These are phyloP conservation scores for Conger conger DNA, from an alignment of 2,113 vertebrate species.

Conservation along the genomic window DNA sequence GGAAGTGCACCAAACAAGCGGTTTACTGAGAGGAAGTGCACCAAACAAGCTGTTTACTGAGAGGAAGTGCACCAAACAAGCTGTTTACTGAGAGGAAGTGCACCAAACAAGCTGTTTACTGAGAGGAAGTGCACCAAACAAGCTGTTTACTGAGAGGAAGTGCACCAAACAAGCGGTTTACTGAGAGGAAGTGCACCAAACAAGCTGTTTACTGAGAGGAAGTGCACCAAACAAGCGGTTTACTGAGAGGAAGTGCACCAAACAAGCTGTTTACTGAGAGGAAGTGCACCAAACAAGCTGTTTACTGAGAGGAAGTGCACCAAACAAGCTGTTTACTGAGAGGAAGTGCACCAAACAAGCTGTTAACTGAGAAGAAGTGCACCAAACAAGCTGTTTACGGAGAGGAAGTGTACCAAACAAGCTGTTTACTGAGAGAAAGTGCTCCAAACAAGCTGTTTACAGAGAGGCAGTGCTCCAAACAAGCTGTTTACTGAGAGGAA, in stretches of 20 bases:
- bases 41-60: background rate
- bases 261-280: background rate
- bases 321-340: background rate
- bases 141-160: background rate
- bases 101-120: background rate
- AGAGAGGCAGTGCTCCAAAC: too few species aligned
- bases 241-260: too few species aligned
- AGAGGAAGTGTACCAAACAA: too few species aligned
- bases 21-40: background rate
- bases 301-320: too few species aligned
- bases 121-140: background rate
- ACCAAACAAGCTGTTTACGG: too few species aligned
- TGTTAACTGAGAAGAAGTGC: too few species aligned
- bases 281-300: slow-evolving; percentile 26
- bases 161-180: background rate
- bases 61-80: background rate
- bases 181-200: background rate
- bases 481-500: too few species aligned
- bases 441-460: too few species aligned
- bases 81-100: background rate
- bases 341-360: slow-evolving; percentile 38
- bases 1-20: background rate
- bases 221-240: background rate
- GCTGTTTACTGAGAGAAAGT: too few species aligned
- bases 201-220: background rate